phyloP scores from a whole-genome alignment of 2,113 vertebrate species.

The Panurus biarmicus region DNA sequence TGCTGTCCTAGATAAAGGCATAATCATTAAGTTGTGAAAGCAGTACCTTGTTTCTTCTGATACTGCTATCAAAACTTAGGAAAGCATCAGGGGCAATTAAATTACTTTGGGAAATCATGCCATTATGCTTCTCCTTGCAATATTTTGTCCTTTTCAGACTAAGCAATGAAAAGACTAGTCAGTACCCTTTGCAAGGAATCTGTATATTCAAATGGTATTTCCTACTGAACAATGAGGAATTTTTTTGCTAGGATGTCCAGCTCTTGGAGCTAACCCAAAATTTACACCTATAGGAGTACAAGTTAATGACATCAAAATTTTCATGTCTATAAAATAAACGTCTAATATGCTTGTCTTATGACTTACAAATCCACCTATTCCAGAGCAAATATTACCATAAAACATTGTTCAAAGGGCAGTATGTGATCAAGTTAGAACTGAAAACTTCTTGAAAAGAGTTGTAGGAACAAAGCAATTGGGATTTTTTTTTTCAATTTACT shows the following conservation, averaged over 20 bases:
- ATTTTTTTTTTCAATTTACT: background rate
- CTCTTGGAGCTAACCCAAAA: background rate
- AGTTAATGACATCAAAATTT: background rate
- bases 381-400: background rate
- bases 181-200: background rate
- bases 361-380: background rate
- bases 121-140: constrained; percentile 7
- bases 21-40: constrained; percentile 44
- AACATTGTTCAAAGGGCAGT: background rate
- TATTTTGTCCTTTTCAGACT: constrained; percentile 20
- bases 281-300: background rate
- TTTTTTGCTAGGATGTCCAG: background rate
- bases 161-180: background rate
- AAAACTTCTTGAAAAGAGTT: background rate
- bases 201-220: background rate
- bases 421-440: background rate
- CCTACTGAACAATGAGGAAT: background rate
- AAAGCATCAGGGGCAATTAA: constrained; percentile 14
- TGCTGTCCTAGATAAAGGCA: constrained; percentile 35
- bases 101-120: constrained; percentile 45
- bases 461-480: background rate
- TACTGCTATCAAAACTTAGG: constrained; percentile 18
- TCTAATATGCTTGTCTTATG: background rate
- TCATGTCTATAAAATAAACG: background rate
- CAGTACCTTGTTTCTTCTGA: constrained; percentile 30